Evolutionary conservation across 2,113 vertebrate genomes (phyloP), one percentile per base, ranked within the genome.

Genomic region (Albula goreensis): DNA sequence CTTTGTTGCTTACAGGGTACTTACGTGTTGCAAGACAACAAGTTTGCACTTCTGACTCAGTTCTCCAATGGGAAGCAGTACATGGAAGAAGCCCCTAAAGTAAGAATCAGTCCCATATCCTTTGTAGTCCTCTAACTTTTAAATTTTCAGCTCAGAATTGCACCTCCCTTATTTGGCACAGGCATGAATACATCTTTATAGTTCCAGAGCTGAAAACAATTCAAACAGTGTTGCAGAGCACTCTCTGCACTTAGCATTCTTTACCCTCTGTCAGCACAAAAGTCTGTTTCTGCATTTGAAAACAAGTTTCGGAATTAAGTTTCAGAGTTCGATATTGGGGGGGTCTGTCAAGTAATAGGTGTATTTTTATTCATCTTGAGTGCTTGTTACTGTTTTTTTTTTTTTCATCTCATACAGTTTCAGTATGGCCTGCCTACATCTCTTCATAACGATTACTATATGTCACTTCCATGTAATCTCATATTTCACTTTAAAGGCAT

Each of bases 11-110:
- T 57, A 13, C 87, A 97, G 97, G 97, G 97, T 4, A 97, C 96
- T 2, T 97, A 97, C 5, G 93, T 97, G 70, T 90, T 97, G 0
- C 97, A 97, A 78, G 97, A 97, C 91, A 96, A 97, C 92, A 95
- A 91, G 84, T 97, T 97, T 91, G 70, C 93, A 48, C 90, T 97
- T 56, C 88, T 97, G 5, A 90, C 94, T 51, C 95, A 93, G 86
- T 91, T 97, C 7, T 97, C 96, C 53, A 93, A 80, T 3, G 95
- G 96, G 60, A 95, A 94, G 83, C 97, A 97, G 90, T 97, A 97
- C 78, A 85, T 96, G 86, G 96, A 97, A 86, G 96, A 97, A 31
- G 96, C 97, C 0, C 96, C 97, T 51, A 97, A 97, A 94, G 97
- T 97, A 89, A 78, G 85, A 82, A 81, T 12, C 22, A 51, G 17